These are phyloP conservation scores for Neodon shergylaensis DNA, from an alignment of 2,113 vertebrate species.

Conservation along the genomic window DNA sequence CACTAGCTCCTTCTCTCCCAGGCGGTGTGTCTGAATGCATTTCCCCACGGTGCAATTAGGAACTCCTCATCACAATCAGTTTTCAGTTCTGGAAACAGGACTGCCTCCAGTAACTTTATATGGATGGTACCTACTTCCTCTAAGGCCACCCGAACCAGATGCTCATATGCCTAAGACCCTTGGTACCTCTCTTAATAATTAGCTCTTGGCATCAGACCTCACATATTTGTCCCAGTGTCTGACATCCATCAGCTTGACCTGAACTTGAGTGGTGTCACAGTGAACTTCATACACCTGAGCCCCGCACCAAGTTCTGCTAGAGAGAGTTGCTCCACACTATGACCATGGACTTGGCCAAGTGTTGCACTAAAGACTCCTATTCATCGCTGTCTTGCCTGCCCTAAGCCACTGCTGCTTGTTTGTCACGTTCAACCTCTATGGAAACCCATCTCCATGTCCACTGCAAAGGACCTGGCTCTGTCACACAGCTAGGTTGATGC, in stretches of 20 bases:
- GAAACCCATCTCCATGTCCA: not conserved
- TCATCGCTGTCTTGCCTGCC: not conserved
- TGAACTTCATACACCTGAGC: not conserved
- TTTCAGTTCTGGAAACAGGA: not conserved
- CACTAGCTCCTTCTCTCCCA: no score
- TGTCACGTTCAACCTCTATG: not conserved
- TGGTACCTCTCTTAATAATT: not conserved
- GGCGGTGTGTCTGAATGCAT: not conserved
- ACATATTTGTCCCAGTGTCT: not conserved
- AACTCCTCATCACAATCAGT: not conserved
- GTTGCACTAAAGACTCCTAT: not conserved
- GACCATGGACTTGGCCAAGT: not conserved
- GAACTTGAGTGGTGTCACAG: not conserved
- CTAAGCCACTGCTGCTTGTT: not conserved
- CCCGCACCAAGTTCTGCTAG: not conserved
- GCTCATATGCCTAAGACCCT: not conserved
- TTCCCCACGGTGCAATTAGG: not conserved
- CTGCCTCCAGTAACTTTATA: not conserved
- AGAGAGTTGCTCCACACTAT: not conserved
- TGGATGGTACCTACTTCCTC: not conserved
- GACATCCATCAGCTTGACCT: not conserved
- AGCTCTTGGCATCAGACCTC: not conserved
- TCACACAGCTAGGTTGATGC: not conserved
- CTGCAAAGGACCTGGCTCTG: not conserved
- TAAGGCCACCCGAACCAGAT: not conserved